phyloP scores from a whole-genome alignment of 1,140 invertebrate species.

The Saccostrea cuccullata region DNA sequence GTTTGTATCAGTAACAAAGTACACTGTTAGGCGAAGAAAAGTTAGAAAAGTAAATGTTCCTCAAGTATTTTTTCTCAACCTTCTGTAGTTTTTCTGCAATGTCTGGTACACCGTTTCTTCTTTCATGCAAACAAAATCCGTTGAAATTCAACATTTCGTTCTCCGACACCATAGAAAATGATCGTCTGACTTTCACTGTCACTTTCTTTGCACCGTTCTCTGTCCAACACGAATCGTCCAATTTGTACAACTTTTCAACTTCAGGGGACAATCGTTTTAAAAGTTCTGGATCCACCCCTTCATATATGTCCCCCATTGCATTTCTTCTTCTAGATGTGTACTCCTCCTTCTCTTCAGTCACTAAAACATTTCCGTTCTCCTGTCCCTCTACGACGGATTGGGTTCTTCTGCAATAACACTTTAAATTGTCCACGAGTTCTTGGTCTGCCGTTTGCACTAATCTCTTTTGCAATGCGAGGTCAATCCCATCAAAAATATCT shows the following conservation, averaged over 20 bases:
- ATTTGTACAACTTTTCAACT: neutral
- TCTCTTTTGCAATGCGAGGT: neutral
- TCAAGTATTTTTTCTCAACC: conserved; percentile 1
- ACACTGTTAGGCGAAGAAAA: neutral
- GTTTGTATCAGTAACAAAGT: neutral
- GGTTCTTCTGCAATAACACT: neutral
- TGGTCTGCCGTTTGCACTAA: neutral
- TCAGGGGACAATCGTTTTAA: conserved; percentile 4
- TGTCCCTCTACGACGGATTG: neutral
- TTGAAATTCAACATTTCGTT: conserved; percentile 28
- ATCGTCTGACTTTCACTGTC: neutral
- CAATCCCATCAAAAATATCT: conserved; percentile 12
- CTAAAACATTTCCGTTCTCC: neutral
- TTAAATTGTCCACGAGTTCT: neutral
- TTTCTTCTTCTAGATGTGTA: conserved; percentile 6
- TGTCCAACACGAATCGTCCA: neutral
- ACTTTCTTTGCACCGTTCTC: neutral
- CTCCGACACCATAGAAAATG: conserved; percentile 6
- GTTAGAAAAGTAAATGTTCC: neutral
- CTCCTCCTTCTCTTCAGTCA: neutral
- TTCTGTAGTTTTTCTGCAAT: conserved; percentile 8
- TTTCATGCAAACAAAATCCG: conserved; percentile 5
- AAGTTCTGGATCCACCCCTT: conserved; percentile 12
- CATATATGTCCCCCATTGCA: conserved; percentile 36
- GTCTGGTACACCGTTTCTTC: conserved; percentile 25